Conservation (phyloP, 2,113 vertebrate species). For the Clarias batrachus region DNA sequence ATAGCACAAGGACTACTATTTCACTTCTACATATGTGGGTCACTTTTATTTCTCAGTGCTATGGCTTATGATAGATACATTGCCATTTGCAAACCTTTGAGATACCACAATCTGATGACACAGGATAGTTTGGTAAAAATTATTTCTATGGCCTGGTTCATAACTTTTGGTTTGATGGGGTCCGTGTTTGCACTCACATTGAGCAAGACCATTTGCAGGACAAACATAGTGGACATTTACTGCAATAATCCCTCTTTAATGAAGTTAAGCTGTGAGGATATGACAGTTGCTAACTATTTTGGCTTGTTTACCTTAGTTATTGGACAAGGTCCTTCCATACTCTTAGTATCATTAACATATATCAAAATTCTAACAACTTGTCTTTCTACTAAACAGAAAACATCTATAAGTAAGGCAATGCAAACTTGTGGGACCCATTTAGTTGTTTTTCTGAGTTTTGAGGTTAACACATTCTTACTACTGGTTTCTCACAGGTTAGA, state of each 20-base stretch:
- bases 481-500: background rate
- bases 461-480: background rate
- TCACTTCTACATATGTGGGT: background rate
- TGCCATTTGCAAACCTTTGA: constrained; percentile 11
- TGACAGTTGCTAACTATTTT: background rate
- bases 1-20: background rate
- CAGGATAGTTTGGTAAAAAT: background rate
- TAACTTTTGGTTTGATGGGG: background rate
- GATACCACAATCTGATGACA: constrained; percentile 1
- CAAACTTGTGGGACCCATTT: background rate
- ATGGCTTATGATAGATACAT: constrained; percentile 4
- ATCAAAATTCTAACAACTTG: background rate
- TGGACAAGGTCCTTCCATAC: background rate
- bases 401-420: background rate
- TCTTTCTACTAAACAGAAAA: background rate
- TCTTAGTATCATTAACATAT: background rate
- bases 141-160: background rate
- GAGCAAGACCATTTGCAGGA: background rate
- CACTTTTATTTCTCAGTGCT: background rate
- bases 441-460: background rate
- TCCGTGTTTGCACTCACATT: background rate
- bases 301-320: background rate
- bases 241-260: background rate
- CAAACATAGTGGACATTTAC: background rate
- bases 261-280: constrained; percentile 12